These are phyloP conservation scores for Amphiprion percula DNA, from an alignment of 2,113 vertebrate species.

Conservation along the genomic window DNA sequence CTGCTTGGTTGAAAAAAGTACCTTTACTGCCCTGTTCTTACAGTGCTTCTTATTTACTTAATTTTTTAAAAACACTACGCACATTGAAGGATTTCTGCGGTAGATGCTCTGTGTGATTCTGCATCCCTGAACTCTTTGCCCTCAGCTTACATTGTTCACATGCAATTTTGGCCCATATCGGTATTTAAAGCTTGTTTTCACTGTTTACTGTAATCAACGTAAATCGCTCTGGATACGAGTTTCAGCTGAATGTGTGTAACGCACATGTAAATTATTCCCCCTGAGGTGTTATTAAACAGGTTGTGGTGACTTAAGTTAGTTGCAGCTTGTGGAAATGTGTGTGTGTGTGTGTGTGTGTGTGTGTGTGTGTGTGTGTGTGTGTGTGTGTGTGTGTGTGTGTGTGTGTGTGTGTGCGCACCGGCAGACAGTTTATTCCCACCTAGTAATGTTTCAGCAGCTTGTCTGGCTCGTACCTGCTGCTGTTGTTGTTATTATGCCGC, in stretches of 20 bases:
- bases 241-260: conserved; percentile 67
- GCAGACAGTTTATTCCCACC: conserved; percentile 69
- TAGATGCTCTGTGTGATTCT: background rate
- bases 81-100: background rate
- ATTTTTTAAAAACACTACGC: background rate
- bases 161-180: conserved; percentile 26
- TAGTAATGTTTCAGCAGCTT: conserved; percentile 69
- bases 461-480: conserved; percentile 54
- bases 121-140: background rate
- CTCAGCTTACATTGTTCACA: conserved; percentile 21
- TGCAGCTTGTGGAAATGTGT: conserved; percentile 46
- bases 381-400: background rate
- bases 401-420: conserved; percentile 22
- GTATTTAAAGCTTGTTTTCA: conserved; percentile 58
- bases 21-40: too few relatives aligned
- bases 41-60: too few relatives aligned
- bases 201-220: conserved; percentile 70
- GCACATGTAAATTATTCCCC: conserved; percentile 64
- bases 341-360: conserved; percentile 18
- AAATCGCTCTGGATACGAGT: conserved; percentile 24
- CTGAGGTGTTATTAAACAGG: conserved; percentile 71
- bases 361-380: conserved; percentile 18
- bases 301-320: conserved; percentile 51
- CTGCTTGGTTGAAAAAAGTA: too few relatives aligned
- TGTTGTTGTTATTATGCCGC: conserved; percentile 31